Base-by-base conservation (phyloP, 1,140 invertebrate species). In the Heliconius himera region DNA sequence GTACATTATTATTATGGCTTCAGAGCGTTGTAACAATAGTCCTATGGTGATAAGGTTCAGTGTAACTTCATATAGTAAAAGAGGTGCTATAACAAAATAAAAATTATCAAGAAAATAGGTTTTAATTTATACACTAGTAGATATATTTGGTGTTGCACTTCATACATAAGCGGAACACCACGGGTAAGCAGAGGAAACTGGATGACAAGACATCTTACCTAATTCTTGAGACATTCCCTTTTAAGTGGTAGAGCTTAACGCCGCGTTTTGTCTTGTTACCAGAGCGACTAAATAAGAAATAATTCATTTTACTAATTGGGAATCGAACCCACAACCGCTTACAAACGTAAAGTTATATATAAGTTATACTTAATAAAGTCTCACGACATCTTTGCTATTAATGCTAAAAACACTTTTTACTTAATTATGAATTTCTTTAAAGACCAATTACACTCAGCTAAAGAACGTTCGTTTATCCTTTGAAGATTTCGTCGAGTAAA, bases 361-460 rank as follows among this genome's bases (percentile, higher is more conserved):
- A 11, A 56, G 8, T 22, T 56, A 56, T 22, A 26, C 26, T 60
- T 60, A 3, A 3, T 8, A 29, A 29, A 29, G 26, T 66, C 22
- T 29, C 13, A 66, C 22, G 60, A 66, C 41, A 46, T 16, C 3
- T 29, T 8, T n/a, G n/a, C 29, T 66, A 66, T 26, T 26, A 66
- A 22, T 66, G 26, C 26, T 56, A 29, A 66, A 66, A 66, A 51
- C 60, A 66, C 60, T 26, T 66, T 66, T 66, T 66, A 66, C 13
- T 66, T 66, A 26, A 66, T 66, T 66, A 66, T 29, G 26, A 66
- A 66, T 66, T 66, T 66, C 9, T 29, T 66, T 66, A 66, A 66
- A 66, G 4, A 66, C 26, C 56, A 60, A 60, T 60, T 60, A 60
- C n/a, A 60, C n/a, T 66, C 60, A 29, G 4, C 26, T 22, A 66